Evolutionary conservation across 2,888 invertebrate genomes (phyloP).

Genomic region (Acrobasis suavella): DNA sequence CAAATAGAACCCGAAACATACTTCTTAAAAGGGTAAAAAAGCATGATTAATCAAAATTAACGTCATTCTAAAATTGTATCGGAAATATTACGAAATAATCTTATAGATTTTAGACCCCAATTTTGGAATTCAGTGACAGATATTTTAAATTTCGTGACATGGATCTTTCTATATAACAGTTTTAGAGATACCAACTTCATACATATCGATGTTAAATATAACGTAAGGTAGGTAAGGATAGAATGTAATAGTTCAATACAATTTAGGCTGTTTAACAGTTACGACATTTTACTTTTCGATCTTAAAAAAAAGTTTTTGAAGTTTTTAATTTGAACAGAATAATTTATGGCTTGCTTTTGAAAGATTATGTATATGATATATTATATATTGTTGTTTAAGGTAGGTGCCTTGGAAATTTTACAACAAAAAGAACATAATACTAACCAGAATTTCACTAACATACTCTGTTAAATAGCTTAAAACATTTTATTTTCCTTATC

Average conservation of each 20-base stretch:
- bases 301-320: conserved; percentile 3
- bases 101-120: conserved; percentile 61
- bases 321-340: neutral
- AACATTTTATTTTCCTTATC: too few species aligned
- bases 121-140: conserved; percentile 44
- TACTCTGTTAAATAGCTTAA: too few species aligned
- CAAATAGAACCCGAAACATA: conserved; percentile 51
- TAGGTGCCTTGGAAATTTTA: conserved; percentile 22
- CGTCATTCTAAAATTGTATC: conserved; percentile 58
- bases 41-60: conserved; percentile 68
- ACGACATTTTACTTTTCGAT: conserved; percentile 51
- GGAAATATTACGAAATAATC: conserved; percentile 55
- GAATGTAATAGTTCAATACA: conserved; percentile 72
- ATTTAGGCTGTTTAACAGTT: conserved; percentile 77
- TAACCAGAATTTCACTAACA: too few species aligned
- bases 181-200: conserved; percentile 76
- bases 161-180: conserved; percentile 58
- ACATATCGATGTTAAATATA: conserved; percentile 82
- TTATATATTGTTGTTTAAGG: conserved; percentile 28
- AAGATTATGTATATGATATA: conserved; percentile 17
- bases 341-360: conserved; percentile 17
- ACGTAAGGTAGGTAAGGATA: conserved; percentile 62
- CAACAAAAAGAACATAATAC: too few species aligned
- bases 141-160: conserved; percentile 49
- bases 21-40: conserved; percentile 51